Conservation (phyloP, 1,140 invertebrate species). For the Magallana ariakensis region DNA sequence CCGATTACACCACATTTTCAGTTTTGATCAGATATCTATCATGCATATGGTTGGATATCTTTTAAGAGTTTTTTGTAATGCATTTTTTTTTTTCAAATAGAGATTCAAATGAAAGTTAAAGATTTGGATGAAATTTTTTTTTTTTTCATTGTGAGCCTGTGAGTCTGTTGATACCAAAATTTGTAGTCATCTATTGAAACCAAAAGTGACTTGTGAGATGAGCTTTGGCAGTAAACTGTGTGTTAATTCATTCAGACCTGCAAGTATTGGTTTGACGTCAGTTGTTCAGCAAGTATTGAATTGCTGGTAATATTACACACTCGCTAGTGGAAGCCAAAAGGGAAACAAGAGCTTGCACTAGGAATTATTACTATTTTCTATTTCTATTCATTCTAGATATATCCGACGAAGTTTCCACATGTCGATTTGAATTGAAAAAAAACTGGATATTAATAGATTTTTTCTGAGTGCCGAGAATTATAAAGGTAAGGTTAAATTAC, state of each 20-base stretch:
- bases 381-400: constrained; percentile 5
- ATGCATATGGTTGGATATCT: too few species aligned
- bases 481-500: constrained; percentile 25
- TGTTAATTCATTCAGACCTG: constrained; percentile 33
- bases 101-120: too few species aligned
- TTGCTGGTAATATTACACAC: constrained; percentile 21
- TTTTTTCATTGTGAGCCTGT: too few species aligned
- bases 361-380: not conserved
- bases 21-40: too few species aligned
- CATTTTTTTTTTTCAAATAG: too few species aligned
- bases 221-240: not conserved
- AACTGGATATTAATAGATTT: constrained; percentile 14
- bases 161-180: too few species aligned
- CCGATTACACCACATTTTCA: not conserved
- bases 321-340: constrained; percentile 9
- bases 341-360: constrained; percentile 16
- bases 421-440: constrained; percentile 21
- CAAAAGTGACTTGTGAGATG: constrained; percentile 8
- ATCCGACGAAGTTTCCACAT: constrained; percentile 11
- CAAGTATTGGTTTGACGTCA: constrained; percentile 33
- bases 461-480: not conserved
- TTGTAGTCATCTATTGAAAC: not conserved
- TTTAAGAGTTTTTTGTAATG: too few species aligned
- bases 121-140: too few species aligned
- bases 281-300: constrained; percentile 36